A percentile compares a stretch with the other conserved stretches of the same genome.
These are phyloP conservation scores for Euzetes globulus DNA, from an alignment of 2,888 invertebrate species.

Conservation along the genomic window DNA sequence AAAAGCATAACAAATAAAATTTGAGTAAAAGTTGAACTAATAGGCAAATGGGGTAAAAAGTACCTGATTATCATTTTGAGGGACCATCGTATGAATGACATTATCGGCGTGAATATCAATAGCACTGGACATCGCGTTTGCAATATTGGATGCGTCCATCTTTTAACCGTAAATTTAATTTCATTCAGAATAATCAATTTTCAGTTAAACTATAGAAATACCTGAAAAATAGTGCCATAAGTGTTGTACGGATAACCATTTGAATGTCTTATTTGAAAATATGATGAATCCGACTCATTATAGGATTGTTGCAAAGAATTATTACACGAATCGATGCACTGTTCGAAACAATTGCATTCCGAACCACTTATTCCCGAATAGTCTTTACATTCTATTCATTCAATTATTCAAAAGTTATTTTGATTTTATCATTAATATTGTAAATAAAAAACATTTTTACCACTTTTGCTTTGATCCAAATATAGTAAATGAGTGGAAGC, in stretches of 20 bases:
- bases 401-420: not conserved
- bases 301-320: slow-evolving; percentile 18
- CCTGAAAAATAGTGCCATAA: slow-evolving; percentile 19
- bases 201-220: not conserved
- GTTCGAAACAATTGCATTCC: slow-evolving; percentile 15
- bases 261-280: slow-evolving; percentile 2
- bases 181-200: not conserved
- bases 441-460: not conserved
- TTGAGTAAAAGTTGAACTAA: no score
- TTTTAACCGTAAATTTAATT: not conserved
- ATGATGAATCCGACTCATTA: not conserved
- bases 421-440: not conserved
- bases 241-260: not conserved
- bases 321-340: not conserved
- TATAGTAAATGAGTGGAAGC: not conserved
- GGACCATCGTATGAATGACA: slow-evolving; percentile 24
- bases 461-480: slow-evolving; percentile 1
- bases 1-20: no score
- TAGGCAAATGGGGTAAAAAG: no score
- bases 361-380: not conserved
- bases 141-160: slow-evolving; percentile 27
- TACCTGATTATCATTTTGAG: slow-evolving; percentile 13
- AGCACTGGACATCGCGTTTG: slow-evolving; percentile 29
- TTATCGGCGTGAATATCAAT: slow-evolving; percentile 32
- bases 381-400: not conserved